A percentile compares a stretch with the other conserved stretches of the same genome.
Evolutionary conservation across 2,888 invertebrate genomes (phyloP).

Genomic region (Polydrusus pterygomalis): DNA sequence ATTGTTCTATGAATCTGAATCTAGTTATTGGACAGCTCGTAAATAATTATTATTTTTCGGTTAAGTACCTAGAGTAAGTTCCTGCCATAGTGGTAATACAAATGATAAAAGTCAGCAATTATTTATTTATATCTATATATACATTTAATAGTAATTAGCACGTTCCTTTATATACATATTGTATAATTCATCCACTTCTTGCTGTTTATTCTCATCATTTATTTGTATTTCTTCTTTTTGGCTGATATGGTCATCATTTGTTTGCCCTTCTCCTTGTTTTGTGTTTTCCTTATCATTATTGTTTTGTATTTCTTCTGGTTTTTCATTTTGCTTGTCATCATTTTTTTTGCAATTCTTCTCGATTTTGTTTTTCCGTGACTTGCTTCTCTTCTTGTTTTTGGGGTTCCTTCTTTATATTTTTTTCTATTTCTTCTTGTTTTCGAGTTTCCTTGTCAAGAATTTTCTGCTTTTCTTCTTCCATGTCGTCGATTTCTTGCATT

Average conservation of each 20-base stretch:
- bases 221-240: slow-evolving; percentile 4
- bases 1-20: too few relatives aligned
- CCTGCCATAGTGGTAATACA: too few relatives aligned
- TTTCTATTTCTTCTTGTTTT: slow-evolving; percentile 7
- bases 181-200: slow-evolving; percentile 7
- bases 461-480: not conserved
- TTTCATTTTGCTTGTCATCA: not conserved
- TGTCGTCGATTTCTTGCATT: not conserved
- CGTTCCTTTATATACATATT: slow-evolving; percentile 4
- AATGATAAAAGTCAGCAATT: too few relatives aligned
- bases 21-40: too few relatives aligned
- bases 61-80: too few relatives aligned
- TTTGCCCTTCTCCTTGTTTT: slow-evolving; percentile 10
- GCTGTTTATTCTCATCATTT: not conserved
- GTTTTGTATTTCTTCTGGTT: not conserved
- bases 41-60: too few relatives aligned
- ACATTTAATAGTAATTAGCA: slow-evolving; percentile 10
- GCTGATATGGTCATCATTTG: not conserved
- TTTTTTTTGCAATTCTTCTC: slow-evolving; percentile 6
- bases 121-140: too few relatives aligned
- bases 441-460: not conserved
- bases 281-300: not conserved
- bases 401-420: not conserved
- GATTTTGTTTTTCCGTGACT: slow-evolving; percentile 5
- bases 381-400: not conserved